Base-by-base conservation (phyloP, 2,888 invertebrate genomes). In the Aleiodes alternator region DNA sequence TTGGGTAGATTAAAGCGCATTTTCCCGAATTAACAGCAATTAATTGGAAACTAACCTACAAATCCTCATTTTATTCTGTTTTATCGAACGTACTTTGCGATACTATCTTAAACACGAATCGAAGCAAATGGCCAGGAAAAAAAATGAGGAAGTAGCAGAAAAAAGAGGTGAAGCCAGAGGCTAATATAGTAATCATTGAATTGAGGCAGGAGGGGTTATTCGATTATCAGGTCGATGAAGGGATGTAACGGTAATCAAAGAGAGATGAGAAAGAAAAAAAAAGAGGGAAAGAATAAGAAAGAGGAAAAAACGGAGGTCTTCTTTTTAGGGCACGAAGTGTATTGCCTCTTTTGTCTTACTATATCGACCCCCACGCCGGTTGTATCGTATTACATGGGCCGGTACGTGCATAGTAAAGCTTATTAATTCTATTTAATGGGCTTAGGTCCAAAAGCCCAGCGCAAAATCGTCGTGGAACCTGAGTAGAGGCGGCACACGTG, bases 361-460 rank as follows among this genome's bases (percentile, higher is more conserved):
- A 48, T 16, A 64, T 43, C 16, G 55, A 50, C 56, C 69, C 66
- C 38, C 43, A 23, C 64, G 83, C 82, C 80, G 72, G 73, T 70
- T 79, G 85, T 85, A 87, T 87, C 87, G 86, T 86, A 86, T 87
- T 87, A 87, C 86, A 86, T 84, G 84, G 84, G 80, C 84, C 84
- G 84, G 84, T 86, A 85, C 84, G 84, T 87, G 84, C 85, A 86
- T 84, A 85, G 84, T 84, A 85, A 84, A 87, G 87, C 87, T 87
- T 87, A 87, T 87, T 87, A 87, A 87, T 87, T 87, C 85, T 85
- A 86, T 86, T 87, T 85, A 85, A 86, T 84, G 83, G 84, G 82
- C 84, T 86, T 84, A 84, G 85, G 84, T 85, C 83, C 43, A 43
- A 43, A 82, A 81, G 76, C 83, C 73, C 80, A 79, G 81, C 80